A percentile compares a stretch with the other conserved stretches of the same genome.
Conservation (phyloP, 2,888 invertebrate genomes). For the Lepetodrilus schrolli region DNA sequence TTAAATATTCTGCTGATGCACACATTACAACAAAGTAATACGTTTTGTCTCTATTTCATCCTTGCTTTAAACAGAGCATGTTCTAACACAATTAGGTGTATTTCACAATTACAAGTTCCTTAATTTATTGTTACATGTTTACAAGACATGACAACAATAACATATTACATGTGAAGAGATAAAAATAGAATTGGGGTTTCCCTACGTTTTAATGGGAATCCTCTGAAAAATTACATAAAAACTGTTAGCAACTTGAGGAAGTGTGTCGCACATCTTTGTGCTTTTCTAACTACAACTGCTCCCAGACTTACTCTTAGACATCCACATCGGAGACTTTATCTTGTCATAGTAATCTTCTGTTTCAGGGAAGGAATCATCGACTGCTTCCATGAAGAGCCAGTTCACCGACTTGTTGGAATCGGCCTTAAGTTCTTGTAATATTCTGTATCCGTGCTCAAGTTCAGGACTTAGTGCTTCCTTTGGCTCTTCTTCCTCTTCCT, state of each 20-base stretch:
- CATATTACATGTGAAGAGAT: background rate
- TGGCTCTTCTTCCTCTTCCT: constrained; percentile 27
- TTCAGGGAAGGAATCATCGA: constrained; percentile 71
- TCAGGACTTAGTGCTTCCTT: constrained; percentile 56
- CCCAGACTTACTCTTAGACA: constrained; percentile 76
- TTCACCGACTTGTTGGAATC: constrained; percentile 74
- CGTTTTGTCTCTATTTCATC: too few species aligned
- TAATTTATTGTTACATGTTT: background rate
- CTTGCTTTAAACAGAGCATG: too few species aligned
- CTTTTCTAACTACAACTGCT: background rate
- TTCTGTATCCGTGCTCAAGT: constrained; percentile 72
- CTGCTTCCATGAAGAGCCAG: constrained; percentile 75
- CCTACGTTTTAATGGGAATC: constrained; percentile 1
- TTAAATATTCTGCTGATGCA: too few species aligned
- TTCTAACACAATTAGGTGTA: background rate
- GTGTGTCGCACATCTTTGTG: background rate
- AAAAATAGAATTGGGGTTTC: constrained; percentile 27
- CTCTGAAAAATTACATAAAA: too few species aligned
- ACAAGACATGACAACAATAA: background rate
- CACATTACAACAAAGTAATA: too few species aligned
- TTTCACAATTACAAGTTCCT: too few species aligned
- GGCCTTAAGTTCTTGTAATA: constrained; percentile 75
- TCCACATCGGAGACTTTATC: constrained; percentile 77
- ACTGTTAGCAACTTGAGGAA: too few species aligned
- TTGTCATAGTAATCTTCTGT: constrained; percentile 75